A percentile compares a stretch with the other conserved stretches of the same genome.
These are phyloP conservation scores for Caenorhabditis inopinata DNA, from an alignment of 1,140 invertebrate species.

Conservation along the genomic window DNA sequence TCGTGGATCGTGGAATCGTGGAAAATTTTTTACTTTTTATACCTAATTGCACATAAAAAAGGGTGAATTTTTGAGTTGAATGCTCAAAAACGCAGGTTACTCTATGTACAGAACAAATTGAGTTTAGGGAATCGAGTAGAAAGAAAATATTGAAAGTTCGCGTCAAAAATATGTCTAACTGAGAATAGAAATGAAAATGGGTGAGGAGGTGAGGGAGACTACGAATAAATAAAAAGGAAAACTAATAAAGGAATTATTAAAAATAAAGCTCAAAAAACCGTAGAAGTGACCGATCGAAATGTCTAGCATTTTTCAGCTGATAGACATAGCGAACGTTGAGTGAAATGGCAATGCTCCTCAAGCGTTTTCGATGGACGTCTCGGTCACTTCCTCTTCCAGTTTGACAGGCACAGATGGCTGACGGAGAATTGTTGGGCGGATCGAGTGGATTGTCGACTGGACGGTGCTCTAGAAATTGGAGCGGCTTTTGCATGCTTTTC, in stretches of 20 bases:
- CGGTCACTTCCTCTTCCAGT: conserved; percentile 21
- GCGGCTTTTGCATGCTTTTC: too few species aligned
- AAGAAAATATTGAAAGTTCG: background rate
- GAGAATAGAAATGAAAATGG: too few species aligned
- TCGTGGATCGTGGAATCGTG: background rate
- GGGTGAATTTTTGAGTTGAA: background rate
- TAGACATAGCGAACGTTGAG: background rate
- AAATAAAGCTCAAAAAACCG: too few species aligned
- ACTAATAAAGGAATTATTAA: too few species aligned
- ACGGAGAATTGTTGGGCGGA: conserved; percentile 40
- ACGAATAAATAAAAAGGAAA: too few species aligned
- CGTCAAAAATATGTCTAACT: too few species aligned
- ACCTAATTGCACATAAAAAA: too few species aligned
- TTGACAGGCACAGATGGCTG: conserved; percentile 9
- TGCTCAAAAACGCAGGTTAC: background rate
- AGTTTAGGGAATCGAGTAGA: background rate
- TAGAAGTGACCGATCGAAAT: background rate
- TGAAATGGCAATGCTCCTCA: too few species aligned
- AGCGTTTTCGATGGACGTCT: conserved; percentile 14
- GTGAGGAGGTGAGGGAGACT: too few species aligned
- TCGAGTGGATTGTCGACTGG: conserved; percentile 37
- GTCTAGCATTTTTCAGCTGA: conserved; percentile 25
- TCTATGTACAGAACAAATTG: background rate
- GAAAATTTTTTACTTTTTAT: too few species aligned
- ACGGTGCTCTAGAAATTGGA: conserved; percentile 35